Evolutionary conservation across 2,797 vertebrate genomes (phyloP).

Genomic region (Lerista edwardsae): DNA sequence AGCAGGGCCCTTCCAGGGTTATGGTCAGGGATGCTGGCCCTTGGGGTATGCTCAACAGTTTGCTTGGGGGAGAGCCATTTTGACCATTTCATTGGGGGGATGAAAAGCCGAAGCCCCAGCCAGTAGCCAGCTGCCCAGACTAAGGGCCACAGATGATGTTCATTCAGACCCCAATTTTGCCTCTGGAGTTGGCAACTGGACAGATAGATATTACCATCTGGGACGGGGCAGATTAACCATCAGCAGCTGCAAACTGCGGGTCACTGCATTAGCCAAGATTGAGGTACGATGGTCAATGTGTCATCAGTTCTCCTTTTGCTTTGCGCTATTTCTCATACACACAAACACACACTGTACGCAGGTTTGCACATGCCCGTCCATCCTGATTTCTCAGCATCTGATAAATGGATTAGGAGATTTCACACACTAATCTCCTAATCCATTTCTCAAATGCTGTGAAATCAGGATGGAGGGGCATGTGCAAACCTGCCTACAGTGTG

Average conservation of each 20-base stretch:
- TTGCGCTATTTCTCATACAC: too few species aligned
- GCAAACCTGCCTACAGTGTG: not conserved
- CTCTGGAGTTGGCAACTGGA: not conserved
- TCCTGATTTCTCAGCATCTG: not conserved
- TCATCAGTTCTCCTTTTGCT: not conserved
- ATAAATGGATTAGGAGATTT: not conserved
- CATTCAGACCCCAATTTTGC: not conserved
- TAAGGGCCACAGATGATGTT: not conserved
- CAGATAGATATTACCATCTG: not conserved
- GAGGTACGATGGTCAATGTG: not conserved
- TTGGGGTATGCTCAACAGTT: not conserved
- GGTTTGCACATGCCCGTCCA: not conserved
- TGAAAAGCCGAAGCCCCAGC: too few species aligned
- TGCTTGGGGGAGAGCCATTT: not conserved
- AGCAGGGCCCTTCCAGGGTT: slow-evolving; percentile 19
- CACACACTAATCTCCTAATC: too few species aligned
- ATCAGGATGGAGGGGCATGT: not conserved
- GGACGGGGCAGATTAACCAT: not conserved
- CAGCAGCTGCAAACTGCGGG: too few species aligned
- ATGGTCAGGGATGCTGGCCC: too few species aligned
- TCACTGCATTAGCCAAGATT: not conserved
- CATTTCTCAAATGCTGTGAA: not conserved
- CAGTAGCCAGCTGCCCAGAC: not conserved
- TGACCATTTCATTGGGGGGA: not conserved
- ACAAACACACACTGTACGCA: not conserved